Percentiles rank a stretch among this genome's conserved stretches.
Conservation (phyloP, 2,113 vertebrate species). For the Neotoma lepida region DNA sequence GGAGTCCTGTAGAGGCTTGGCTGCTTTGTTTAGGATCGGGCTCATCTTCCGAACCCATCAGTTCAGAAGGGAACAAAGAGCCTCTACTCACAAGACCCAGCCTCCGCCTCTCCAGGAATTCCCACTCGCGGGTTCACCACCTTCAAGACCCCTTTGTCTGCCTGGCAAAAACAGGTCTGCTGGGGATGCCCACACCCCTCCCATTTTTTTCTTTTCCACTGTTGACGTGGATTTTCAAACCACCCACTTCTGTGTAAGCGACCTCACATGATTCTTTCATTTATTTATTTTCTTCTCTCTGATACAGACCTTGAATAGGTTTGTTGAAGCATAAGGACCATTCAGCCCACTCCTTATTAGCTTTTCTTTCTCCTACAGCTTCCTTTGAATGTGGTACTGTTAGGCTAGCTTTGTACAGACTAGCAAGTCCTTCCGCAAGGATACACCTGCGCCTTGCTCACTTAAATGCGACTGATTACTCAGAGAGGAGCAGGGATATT, state of each 20-base stretch:
- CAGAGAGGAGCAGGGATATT: background rate
- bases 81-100: conserved; percentile 19
- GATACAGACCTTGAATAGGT: background rate
- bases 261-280: background rate
- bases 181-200: background rate
- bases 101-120: background rate
- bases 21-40: conserved; percentile 65
- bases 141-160: conserved; percentile 77
- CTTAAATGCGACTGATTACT: background rate
- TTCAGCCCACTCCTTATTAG: background rate
- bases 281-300: background rate
- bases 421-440: background rate
- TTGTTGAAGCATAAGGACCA: background rate
- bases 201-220: background rate
- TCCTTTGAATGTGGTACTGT: background rate
- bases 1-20: background rate
- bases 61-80: conserved; percentile 65
- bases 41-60: background rate
- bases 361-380: background rate
- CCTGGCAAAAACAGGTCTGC: conserved; percentile 5
- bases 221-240: background rate
- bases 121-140: conserved; percentile 28
- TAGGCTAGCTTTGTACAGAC: background rate
- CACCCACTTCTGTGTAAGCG: background rate
- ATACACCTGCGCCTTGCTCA: background rate